phyloP scores from a whole-genome alignment of 2,797 vertebrate genomes.

The Myripristis murdjan region DNA sequence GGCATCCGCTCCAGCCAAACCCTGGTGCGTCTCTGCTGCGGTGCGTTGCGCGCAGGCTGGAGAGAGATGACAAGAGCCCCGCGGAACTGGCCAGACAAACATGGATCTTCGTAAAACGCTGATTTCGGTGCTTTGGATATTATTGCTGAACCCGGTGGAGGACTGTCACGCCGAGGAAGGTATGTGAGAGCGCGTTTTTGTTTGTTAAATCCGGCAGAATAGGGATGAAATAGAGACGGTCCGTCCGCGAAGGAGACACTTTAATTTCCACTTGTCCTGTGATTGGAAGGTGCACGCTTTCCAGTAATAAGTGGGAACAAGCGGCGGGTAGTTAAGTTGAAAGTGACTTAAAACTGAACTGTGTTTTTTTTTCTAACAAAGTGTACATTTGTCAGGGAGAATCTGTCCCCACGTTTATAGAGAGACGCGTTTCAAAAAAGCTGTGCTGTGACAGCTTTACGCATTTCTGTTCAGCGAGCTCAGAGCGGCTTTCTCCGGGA shows the following conservation, averaged over 20 bases:
- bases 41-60: constrained; percentile 77
- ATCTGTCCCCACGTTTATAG: neutral
- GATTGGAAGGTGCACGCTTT: constrained; percentile 12
- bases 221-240: constrained; percentile 11
- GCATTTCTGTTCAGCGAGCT: constrained; percentile 20
- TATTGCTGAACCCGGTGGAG: constrained; percentile 72
- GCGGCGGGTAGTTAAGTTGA: neutral
- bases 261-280: constrained; percentile 30
- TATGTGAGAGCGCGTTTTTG: constrained; percentile 45
- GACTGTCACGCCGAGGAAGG: constrained; percentile 82
- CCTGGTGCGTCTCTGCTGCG: constrained; percentile 67
- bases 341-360: neutral
- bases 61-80: constrained; percentile 85
- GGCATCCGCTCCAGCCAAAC: constrained; percentile 41
- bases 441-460: constrained; percentile 27
- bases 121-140: constrained; percentile 83
- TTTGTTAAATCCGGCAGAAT: neutral
- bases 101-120: constrained; percentile 85
- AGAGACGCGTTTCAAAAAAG: constrained; percentile 13
- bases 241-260: constrained; percentile 44
- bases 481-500: neutral
- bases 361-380: neutral
- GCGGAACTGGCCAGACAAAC: constrained; percentile 79
- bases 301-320: accelerated
- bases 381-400: neutral